Evolutionary conservation across 2,888 invertebrate genomes (phyloP).

Genomic region (Chrysodeixis includens): DNA sequence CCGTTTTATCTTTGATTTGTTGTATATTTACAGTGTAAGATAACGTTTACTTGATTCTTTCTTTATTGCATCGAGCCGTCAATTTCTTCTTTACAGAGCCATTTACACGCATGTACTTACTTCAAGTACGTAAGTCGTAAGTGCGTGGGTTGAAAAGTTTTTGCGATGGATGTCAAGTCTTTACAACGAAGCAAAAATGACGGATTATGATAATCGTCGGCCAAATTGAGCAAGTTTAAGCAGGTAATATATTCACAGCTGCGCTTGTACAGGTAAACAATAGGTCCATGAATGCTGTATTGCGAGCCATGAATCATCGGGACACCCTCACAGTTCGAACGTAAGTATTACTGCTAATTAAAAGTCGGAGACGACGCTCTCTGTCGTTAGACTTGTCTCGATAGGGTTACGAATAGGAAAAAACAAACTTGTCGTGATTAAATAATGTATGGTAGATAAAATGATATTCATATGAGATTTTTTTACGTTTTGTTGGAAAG

Average conservation of each 20-base stretch:
- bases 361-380: slow-evolving; percentile 52
- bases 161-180: slow-evolving; percentile 39
- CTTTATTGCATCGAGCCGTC: slow-evolving; percentile 23
- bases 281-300: slow-evolving; percentile 44
- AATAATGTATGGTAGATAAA: no score
- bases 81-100: neutral
- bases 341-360: slow-evolving; percentile 68
- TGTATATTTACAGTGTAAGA: slow-evolving; percentile 51
- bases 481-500: no score
- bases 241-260: slow-evolving; percentile 59
- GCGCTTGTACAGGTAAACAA: slow-evolving; percentile 55
- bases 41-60: slow-evolving; percentile 44
- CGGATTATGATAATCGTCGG: slow-evolving; percentile 51
- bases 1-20: slow-evolving; percentile 39
- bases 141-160: slow-evolving; percentile 30
- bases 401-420: slow-evolving; percentile 40
- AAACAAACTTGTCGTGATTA: no score
- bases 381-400: slow-evolving; percentile 22
- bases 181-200: slow-evolving; percentile 48
- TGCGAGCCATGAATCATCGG: slow-evolving; percentile 67
- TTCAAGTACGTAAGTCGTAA: slow-evolving; percentile 27
- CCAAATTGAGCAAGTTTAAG: slow-evolving; percentile 52
- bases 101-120: neutral
- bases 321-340: slow-evolving; percentile 70
- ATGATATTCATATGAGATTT: no score